Evolutionary conservation across 1,140 invertebrate genomes (phyloP).

Genomic region (Neelides sp.): DNA sequence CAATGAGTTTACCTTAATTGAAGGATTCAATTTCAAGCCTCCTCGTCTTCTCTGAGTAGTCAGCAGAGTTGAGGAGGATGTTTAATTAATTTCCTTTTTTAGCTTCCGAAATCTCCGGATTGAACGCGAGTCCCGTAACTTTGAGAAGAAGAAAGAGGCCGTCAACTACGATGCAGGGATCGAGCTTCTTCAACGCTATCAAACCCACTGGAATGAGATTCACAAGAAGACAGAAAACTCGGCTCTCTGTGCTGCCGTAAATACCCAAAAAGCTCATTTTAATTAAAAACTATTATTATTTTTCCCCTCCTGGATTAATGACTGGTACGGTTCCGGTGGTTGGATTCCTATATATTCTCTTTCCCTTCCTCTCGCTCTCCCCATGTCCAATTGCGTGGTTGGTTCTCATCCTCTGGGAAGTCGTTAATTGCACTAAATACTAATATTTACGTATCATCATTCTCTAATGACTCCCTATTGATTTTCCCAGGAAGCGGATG

Average conservation of each 20-base stretch:
- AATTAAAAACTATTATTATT: background rate
- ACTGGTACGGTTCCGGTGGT: background rate
- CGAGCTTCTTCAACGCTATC: slow-evolving; percentile 47
- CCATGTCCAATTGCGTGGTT: too few relatives aligned
- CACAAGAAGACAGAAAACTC: slow-evolving; percentile 50
- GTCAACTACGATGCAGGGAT: slow-evolving; percentile 45
- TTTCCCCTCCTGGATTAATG: too few relatives aligned
- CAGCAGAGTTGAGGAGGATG: too few relatives aligned
- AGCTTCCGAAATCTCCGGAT: slow-evolving; percentile 27
- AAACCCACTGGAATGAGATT: slow-evolving; percentile 50
- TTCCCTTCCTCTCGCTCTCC: too few relatives aligned
- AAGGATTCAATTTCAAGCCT: too few relatives aligned
- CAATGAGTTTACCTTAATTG: too few relatives aligned
- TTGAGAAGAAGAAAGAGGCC: slow-evolving; percentile 32
- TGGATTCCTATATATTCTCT: background rate
- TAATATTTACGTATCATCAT: too few relatives aligned
- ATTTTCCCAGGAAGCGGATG: slow-evolving; percentile 40
- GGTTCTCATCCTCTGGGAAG: too few relatives aligned
- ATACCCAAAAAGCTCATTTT: slow-evolving; percentile 17
- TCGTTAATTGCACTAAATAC: too few relatives aligned
- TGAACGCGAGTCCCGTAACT: slow-evolving; percentile 21
- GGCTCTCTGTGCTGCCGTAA: slow-evolving; percentile 43
- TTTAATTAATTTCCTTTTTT: too few relatives aligned
- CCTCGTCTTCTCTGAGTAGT: too few relatives aligned
- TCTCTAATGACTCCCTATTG: background rate